Conservation (phyloP, 2,113 vertebrate genomes). For the Varanus salvator region DNA sequence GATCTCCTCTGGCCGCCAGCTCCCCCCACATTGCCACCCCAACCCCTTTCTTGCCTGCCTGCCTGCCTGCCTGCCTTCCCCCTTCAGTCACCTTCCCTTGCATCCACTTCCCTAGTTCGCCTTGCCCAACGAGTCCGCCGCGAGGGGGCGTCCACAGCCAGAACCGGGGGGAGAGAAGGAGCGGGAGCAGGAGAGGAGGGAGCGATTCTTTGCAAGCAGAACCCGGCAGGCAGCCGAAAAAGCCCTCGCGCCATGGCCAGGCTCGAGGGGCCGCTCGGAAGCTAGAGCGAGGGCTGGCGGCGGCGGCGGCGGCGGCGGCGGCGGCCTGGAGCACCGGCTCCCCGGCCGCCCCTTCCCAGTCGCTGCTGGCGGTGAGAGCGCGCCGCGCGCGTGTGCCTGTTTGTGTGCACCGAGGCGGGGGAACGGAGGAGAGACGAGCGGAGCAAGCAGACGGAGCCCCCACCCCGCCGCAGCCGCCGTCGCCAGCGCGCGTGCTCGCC, state of each 20-base stretch:
- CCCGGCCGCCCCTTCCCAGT: neutral
- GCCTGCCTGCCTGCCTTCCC: neutral
- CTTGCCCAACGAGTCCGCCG: constrained; percentile 15
- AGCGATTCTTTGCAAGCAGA: neutral
- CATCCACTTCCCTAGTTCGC: neutral
- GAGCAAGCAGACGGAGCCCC: constrained; percentile 30
- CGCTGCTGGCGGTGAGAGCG: neutral
- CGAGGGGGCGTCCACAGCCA: constrained; percentile 11
- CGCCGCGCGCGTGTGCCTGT: constrained; percentile 11
- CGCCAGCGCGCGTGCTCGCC: neutral
- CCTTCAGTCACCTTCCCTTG: constrained; percentile 4
- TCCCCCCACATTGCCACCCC: too few relatives aligned
- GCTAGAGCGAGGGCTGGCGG: neutral
- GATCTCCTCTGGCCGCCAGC: neutral
- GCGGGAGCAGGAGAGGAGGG: neutral
- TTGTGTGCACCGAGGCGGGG: constrained; percentile 5
- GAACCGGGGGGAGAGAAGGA: too few relatives aligned
- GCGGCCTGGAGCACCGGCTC: neutral
- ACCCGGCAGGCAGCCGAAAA: neutral
- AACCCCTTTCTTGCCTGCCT: neutral
- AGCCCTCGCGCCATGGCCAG: neutral
- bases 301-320: neutral
- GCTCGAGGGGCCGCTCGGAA: neutral
- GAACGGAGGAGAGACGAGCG: neutral
- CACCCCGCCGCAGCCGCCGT: constrained; percentile 13